Base-by-base conservation (phyloP, 2,113 vertebrate genomes). In the Ardeotis arabs region DNA sequence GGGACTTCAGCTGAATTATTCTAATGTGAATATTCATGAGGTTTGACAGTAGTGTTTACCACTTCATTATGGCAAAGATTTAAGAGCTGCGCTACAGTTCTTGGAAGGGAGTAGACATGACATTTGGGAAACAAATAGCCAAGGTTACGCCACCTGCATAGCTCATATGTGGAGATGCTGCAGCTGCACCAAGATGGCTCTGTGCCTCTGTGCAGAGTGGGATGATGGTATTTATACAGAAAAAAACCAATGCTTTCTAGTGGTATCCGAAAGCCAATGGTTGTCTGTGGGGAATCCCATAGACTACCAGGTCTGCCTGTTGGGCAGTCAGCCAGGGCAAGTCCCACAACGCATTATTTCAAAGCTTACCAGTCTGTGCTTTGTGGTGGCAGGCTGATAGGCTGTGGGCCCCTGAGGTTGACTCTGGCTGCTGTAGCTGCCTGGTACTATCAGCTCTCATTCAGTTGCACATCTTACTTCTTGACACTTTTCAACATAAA, bases 21-120 rank as follows among this genome's bases (percentile, higher is more conserved):
- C 92, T 92, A 62, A 80, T 80, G 78, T 97, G 96, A 96, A 97
- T 98, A 98, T 98, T 97, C 96, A 98, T 97, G 86, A 96, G 59
- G 12, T 87, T 91, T 97, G 94, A 97, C 3, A 3, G 74, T 69
- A 84, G 55, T 68, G 47, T 97, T 98, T 96, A 92, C 87, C 75
- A 97, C 92, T 97, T 97, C 78, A 94, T 97, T 96, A 97, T 37
- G 58, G 59, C 83, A 94, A 82, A 94, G 89, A 97, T 97, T 95
- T 96, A 96, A 72, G 89, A 73, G 89, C 76, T 69, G 35, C 55
- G 62, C n/a, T 73, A 33, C 49, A 35, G 50, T 73, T 92, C 92
- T 94, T 95, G 93, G 94, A 96, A 91, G 24, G 45, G 84, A 82
- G 60, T 81, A 96, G 58, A 80, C 80, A 53, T 68, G 89, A 56